Evolutionary conservation across 37 sponge, comb jelly and placozoan species (phyloP).

Genomic region (Diacarnus erythraeanus): DNA sequence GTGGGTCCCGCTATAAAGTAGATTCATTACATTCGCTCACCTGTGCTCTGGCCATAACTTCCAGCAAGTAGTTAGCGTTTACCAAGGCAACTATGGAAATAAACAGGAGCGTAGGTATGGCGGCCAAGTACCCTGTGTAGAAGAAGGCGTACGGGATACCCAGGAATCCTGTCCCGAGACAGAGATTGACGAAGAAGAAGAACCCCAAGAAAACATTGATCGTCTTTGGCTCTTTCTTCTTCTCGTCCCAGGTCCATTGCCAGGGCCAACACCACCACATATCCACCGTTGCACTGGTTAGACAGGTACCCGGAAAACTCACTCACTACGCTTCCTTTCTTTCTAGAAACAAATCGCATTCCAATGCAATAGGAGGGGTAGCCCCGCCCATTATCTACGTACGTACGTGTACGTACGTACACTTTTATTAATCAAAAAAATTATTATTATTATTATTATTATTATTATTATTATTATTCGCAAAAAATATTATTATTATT

Average conservation of each 20-base stretch:
- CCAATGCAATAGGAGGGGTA: too few species aligned
- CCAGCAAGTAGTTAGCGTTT: constrained; percentile 59
- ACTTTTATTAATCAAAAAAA: too few species aligned
- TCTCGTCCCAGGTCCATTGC: not conserved
- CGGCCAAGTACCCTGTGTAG: constrained; percentile 62
- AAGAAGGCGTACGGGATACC: constrained; percentile 76
- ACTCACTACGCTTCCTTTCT: too few species aligned
- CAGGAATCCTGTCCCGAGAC: constrained; percentile 79
- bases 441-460: too few species aligned
- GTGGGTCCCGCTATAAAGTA: too few species aligned
- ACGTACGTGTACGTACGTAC: too few species aligned
- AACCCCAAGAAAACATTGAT: constrained; percentile 64
- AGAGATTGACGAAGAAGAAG: constrained; percentile 79
- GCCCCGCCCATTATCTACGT: too few species aligned
- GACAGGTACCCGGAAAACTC: too few species aligned
- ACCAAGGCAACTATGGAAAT: constrained; percentile 52
- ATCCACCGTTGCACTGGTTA: not conserved
- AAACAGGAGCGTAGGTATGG: constrained; percentile 50
- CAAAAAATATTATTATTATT: too few species aligned
- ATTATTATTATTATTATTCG: too few species aligned
- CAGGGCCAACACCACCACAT: not conserved
- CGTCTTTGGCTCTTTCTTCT: constrained; percentile 40
- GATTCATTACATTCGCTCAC: too few species aligned
- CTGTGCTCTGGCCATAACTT: constrained; percentile 83
- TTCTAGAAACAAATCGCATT: too few species aligned